Percentiles rank a stretch among this genome's conserved stretches.
Conservation (phyloP, 2,797 vertebrate species). For the Hypotaenidia philippensis region DNA sequence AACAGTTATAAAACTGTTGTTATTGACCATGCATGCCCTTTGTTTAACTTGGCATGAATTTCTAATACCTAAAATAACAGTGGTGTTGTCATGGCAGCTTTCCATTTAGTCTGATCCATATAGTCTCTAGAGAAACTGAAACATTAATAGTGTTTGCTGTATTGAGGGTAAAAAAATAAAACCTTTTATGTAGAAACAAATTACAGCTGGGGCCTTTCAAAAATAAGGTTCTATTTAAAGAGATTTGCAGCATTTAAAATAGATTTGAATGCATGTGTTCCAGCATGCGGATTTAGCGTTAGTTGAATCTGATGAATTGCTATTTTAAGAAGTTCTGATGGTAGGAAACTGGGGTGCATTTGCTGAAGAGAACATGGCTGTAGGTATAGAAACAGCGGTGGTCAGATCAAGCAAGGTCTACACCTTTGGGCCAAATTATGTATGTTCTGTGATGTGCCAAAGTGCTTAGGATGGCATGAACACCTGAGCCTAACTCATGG, state of each 20-base stretch:
- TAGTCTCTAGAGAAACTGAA: conserved; percentile 76
- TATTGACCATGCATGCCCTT: conserved; percentile 63
- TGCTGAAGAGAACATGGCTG: not conserved
- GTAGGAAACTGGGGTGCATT: not conserved
- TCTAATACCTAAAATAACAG: conserved; percentile 82
- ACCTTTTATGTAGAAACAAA: conserved; percentile 67
- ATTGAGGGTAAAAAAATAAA: conserved; percentile 76
- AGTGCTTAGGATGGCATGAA: not conserved
- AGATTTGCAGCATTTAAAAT: conserved; percentile 68
- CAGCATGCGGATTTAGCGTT: conserved; percentile 34
- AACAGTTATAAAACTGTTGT: conserved; percentile 54
- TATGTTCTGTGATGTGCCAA: not conserved
- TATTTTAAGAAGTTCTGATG: conserved; percentile 28
- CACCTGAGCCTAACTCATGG: not conserved
- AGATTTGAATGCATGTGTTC: conserved; percentile 37
- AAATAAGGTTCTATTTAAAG: conserved; percentile 72
- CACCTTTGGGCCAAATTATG: not conserved
- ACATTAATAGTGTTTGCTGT: conserved; percentile 82
- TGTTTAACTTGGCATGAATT: conserved; percentile 76
- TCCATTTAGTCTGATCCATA: conserved; percentile 78
- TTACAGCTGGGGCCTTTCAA: conserved; percentile 58
- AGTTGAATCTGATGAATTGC: conserved; percentile 9
- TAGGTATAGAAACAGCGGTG: not conserved
- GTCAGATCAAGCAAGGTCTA: not conserved
- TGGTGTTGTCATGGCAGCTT: conserved; percentile 84